Percentiles rank a stretch among this genome's conserved stretches.
These are phyloP conservation scores for Rhorus exstirpatorius DNA, from an alignment of 2,888 invertebrate genomes.

Conservation along the genomic window DNA sequence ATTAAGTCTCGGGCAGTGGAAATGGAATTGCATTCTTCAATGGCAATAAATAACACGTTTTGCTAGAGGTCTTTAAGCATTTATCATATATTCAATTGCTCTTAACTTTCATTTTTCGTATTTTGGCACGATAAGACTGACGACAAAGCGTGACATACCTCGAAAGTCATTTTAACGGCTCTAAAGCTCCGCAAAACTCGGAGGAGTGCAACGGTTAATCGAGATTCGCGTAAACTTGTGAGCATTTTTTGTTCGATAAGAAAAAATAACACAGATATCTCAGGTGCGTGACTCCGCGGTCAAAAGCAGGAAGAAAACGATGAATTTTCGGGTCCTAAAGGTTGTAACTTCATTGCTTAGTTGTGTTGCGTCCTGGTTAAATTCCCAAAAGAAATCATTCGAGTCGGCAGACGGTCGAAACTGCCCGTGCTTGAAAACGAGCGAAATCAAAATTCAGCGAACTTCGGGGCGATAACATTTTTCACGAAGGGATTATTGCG, in stretches of 20 bases:
- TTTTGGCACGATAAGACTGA: no score
- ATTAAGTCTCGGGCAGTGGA: no score
- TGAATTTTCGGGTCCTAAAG: conserved; percentile 17
- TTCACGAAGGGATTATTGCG: conserved; percentile 45
- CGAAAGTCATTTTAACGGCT: not conserved
- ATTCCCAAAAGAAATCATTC: conserved; percentile 63
- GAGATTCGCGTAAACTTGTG: not conserved
- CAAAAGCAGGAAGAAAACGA: conserved; percentile 23
- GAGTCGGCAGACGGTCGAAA: conserved; percentile 38
- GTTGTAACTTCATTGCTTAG: conserved; percentile 35
- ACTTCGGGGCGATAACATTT: conserved; percentile 52
- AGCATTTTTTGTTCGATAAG: not conserved
- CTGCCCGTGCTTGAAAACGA: conserved; percentile 7
- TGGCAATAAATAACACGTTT: no score
- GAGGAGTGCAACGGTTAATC: not conserved
- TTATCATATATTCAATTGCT: no score
- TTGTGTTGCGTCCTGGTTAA: conserved; percentile 33
- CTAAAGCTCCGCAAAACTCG: not conserved
- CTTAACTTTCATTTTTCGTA: no score
- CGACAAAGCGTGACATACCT: not conserved
- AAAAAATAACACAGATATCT: not conserved
- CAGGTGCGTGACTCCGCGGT: not conserved
- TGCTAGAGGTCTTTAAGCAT: no score
- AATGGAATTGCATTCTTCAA: no score
- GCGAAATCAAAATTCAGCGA: conserved; percentile 49